Base-by-base conservation (phyloP, 2,113 vertebrate genomes). In the Prochilodus magdalenae region DNA sequence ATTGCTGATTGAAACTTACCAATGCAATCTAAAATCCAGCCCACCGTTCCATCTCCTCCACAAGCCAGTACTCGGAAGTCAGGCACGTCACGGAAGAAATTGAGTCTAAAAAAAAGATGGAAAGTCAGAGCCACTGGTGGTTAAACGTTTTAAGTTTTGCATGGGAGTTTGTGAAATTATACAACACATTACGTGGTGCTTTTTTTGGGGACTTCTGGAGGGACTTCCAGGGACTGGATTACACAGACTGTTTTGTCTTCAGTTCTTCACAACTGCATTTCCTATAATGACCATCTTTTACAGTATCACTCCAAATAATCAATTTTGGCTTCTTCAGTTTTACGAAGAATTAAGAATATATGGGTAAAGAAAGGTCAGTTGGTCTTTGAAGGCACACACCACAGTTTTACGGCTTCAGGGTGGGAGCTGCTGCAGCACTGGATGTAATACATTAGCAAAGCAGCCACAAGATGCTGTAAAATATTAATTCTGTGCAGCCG, bases 1-100 rank as follows among this genome's bases (percentile, higher is more conserved):
- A 70, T 12, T 0, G 24, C 15, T n/a, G 14, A 7, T 8, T 13
- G 22, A 59, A 70, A 81, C 77, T 75, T 89, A 98, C 97, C 96
- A 73, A 97, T 96, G 73, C 93, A 95, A 87, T 98, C 97, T 22
- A 97, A 93, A 88, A 98, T 97, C 96, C 97, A 97, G 83, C 97
- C 97, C 77, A 97, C 97, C 0, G 96, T 97, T 85, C 97, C 97
- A 7, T 97, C 97, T 1, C 97, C 97, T 0, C 97, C 96, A 49
- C 97, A 97, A 0, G 96, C 96, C 74, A 98, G 91, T 74, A 98
- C 91, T 49, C 94, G 95, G 87, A 93, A 95, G 70, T 96, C 90
- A 26, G 96, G 93, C 63, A 96, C 94, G 1, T 97, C 96, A 22
- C 92, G 94, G 91, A 98, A 97, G 82, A 98, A 97, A 88, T 91